Percentiles rank a stretch among this genome's conserved stretches.
Conservation (phyloP, 2,113 vertebrate species). For the Callaeas wilsoni region DNA sequence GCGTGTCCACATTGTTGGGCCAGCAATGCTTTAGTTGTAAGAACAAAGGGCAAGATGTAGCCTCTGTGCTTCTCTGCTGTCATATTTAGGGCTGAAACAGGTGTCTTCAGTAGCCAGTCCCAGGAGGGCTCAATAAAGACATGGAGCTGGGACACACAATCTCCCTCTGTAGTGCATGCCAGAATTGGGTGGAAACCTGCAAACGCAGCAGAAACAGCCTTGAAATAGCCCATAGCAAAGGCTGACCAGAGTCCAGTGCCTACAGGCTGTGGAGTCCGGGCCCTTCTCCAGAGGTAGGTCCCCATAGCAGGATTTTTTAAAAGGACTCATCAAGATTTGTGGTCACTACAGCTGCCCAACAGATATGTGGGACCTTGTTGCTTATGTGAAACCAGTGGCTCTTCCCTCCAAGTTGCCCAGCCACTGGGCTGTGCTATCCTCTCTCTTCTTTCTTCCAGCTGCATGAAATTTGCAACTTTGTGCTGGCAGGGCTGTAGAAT, state of each 20-base stretch:
- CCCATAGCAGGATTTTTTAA: neutral
- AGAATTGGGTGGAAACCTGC: conserved; percentile 16
- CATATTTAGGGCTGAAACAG: conserved; percentile 43
- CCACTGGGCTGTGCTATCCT: neutral
- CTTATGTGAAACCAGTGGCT: neutral
- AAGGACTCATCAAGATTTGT: neutral
- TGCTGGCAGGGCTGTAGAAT: neutral
- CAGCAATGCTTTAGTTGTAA: neutral
- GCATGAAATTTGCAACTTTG: neutral
- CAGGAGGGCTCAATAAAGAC: conserved; percentile 1
- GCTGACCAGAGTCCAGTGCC: neutral
- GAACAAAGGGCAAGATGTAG: conserved; percentile 11
- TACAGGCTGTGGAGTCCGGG: neutral
- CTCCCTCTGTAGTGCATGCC: neutral
- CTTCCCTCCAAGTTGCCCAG: neutral
- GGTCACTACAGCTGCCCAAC: neutral
- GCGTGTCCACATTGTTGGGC: neutral
- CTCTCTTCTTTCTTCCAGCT: neutral
- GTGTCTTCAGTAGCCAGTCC: neutral
- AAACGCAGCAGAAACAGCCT: neutral
- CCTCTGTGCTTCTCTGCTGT: neutral
- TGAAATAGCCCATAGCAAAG: conserved; percentile 9
- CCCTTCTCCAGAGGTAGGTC: conserved; percentile 3
- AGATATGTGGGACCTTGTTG: neutral
- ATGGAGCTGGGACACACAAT: neutral